Evolutionary conservation across 2,888 invertebrate genomes (phyloP), one percentile per base, ranked within the genome.

Genomic region (Cosmia trapezina): DNA sequence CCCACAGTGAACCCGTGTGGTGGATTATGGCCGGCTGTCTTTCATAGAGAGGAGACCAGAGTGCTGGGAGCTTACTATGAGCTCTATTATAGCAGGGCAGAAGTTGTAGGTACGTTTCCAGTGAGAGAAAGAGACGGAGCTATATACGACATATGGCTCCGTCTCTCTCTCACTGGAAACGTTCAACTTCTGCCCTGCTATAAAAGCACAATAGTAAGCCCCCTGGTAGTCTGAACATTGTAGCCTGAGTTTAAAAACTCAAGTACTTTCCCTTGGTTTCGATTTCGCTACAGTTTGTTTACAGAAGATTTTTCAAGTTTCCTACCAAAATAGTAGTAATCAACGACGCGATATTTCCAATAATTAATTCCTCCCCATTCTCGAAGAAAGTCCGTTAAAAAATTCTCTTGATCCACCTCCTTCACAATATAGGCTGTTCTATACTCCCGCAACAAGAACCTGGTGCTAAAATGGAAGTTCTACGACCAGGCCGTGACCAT

Each of bases 381-480:
- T 33, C 33, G n/a, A 63, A 33, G 8, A 62, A 54, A n/a, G 11
- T 17, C 7, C 45, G 8, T 11, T 33, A 17, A 9, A 37, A 41
- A 54, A 37, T 0, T 54, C 11, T 11, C 19, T 4, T 69, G 17
- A 60, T 37, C 14, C 2, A 33, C 12, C 70, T 14, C 14, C 49
- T n/a, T 19, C 47, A 14, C 37, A 22, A 70, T 49, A 9, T 74
- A 94, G 94, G 93, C 93, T 19, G 88, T 93, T 69, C 19, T 91
- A 33, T 86, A 74, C 69, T 89, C 91, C 0, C 89, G 87, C 9
- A 82, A 89, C 78, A 86, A 88, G 76, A 76, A 87, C 0, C 80
- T 93, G 53, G 74, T 92, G 51, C 80, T 94, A 61, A 86, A 81
- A 73, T 94, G 94, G 94, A 86, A 89, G 87, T 94, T 94, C 89